Evolutionary conservation across 2,113 vertebrate species (phyloP).

Genomic region (Siniperca chuatsi): DNA sequence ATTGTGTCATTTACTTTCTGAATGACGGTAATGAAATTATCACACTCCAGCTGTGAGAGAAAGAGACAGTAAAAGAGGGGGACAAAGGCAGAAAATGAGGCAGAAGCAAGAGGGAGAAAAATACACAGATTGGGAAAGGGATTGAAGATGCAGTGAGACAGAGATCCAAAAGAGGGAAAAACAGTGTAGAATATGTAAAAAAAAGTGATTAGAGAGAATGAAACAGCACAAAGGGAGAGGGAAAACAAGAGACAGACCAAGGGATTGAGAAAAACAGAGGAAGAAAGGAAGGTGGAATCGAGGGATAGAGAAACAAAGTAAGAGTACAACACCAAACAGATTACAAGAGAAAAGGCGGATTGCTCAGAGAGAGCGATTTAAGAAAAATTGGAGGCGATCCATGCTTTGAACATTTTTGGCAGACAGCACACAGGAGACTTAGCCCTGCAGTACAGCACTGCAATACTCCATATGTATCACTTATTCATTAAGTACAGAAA

Average conservation of each 20-base stretch:
- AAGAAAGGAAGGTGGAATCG: constrained; percentile 32
- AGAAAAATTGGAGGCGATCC: constrained; percentile 47
- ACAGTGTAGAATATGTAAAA: background rate
- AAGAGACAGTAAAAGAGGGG: constrained; percentile 20
- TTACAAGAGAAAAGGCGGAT: constrained; percentile 28
- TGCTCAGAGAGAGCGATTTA: constrained; percentile 33
- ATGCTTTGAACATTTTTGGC: constrained; percentile 43
- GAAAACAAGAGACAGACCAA: background rate
- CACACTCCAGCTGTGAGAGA: constrained; percentile 81
- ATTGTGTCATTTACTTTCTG: constrained; percentile 84
- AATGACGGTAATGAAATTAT: constrained; percentile 88
- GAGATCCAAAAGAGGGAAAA: background rate
- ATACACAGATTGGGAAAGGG: constrained; percentile 19
- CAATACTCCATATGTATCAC: constrained; percentile 49
- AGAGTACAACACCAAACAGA: constrained; percentile 31
- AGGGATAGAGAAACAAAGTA: constrained; percentile 44
- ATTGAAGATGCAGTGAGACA: constrained; percentile 28
- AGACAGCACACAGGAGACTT: constrained; percentile 38
- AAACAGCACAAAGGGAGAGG: constrained; percentile 5
- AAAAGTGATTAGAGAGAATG: constrained; percentile 35
- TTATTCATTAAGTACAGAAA: constrained; percentile 50
- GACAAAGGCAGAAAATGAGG: constrained; percentile 43
- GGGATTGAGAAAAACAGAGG: constrained; percentile 37
- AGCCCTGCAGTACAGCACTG: constrained; percentile 38
- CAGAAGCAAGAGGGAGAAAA: background rate